Percentiles rank a stretch among this genome's conserved stretches.
Evolutionary conservation across 2,113 vertebrate genomes (phyloP).

Genomic region (Xyliphius kryptos): DNA sequence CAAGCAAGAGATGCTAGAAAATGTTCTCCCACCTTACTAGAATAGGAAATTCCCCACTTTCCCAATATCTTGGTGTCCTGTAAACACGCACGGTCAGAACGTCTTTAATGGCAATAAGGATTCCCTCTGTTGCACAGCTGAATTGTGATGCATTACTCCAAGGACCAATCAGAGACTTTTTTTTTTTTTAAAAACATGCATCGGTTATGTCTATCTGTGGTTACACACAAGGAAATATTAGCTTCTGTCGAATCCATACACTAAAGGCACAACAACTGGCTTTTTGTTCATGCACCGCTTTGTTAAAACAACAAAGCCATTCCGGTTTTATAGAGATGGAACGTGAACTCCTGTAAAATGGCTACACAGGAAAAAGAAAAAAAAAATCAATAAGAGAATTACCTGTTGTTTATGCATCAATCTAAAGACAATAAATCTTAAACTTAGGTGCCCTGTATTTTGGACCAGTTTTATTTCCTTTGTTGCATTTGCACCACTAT

Average conservation of each 20-base stretch:
- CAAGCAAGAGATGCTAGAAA: too few species aligned
- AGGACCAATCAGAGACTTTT: background rate
- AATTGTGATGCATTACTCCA: conserved; percentile 1
- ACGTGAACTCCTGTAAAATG: background rate
- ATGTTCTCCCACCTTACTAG: too few species aligned
- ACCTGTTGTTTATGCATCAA: too few species aligned
- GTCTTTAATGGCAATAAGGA: background rate
- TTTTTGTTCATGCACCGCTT: background rate
- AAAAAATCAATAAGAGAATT: too few species aligned
- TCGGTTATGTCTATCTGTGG: background rate
- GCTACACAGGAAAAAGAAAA: too few species aligned
- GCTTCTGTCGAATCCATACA: background rate
- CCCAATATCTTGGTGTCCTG: background rate
- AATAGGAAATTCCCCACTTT: background rate
- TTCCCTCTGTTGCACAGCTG: background rate
- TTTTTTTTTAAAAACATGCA: too few species aligned
- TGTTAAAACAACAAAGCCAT: background rate
- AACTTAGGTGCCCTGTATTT: too few species aligned
- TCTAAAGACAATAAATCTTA: too few species aligned
- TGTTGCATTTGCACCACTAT: too few species aligned
- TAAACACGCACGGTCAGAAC: conserved; percentile 19
- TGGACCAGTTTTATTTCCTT: too few species aligned
- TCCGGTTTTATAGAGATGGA: background rate
- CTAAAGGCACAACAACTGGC: background rate
- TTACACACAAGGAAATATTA: background rate